These are phyloP conservation scores for Sarcophaga caerulescens DNA, from an alignment of 2,888 invertebrate genomes.

Conservation along the genomic window DNA sequence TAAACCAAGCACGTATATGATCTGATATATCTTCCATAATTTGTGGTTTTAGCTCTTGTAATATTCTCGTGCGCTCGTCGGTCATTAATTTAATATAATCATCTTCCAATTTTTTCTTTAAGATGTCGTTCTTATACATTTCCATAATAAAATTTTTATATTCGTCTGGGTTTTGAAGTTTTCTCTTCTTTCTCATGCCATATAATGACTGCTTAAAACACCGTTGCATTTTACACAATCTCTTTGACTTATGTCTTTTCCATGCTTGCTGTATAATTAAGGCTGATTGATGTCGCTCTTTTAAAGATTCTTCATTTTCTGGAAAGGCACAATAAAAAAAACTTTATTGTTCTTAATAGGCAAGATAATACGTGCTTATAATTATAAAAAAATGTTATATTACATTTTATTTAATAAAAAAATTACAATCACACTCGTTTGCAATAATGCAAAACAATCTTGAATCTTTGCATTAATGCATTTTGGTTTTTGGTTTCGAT, in stretches of 20 bases:
- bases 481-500: too few relatives aligned
- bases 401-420: too few relatives aligned
- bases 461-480: too few relatives aligned
- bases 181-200: constrained; percentile 72
- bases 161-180: constrained; percentile 64
- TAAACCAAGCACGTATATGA: constrained; percentile 88
- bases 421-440: too few relatives aligned
- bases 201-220: constrained; percentile 72
- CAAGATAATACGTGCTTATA: too few relatives aligned
- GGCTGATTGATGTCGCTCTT: constrained; percentile 70
- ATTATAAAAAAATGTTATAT: too few relatives aligned
- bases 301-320: neutral
- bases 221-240: constrained; percentile 69
- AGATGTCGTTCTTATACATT: constrained; percentile 72
- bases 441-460: too few relatives aligned
- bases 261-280: constrained; percentile 74
- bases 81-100: constrained; percentile 79
- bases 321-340: neutral
- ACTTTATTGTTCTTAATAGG: too few relatives aligned
- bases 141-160: constrained; percentile 70
- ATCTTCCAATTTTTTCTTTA: constrained; percentile 73
- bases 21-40: constrained; percentile 88
- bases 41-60: constrained; percentile 82
- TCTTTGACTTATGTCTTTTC: constrained; percentile 73
- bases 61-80: constrained; percentile 81